Evolutionary conservation across 2,888 invertebrate genomes (phyloP), one percentile per base, ranked within the genome.

Genomic region (Hirtodrosophila alboralis): DNA sequence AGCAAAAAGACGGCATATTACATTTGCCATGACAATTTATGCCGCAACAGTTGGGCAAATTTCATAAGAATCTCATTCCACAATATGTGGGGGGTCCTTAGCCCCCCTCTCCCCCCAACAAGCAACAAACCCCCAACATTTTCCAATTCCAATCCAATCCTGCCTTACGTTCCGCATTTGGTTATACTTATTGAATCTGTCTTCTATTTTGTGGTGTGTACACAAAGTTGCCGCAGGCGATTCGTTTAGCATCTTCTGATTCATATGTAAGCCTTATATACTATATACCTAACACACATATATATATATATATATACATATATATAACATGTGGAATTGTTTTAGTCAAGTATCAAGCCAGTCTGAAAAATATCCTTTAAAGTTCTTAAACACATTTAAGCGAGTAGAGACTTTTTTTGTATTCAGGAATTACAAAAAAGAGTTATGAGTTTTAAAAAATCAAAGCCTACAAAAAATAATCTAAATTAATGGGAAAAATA

Each of bases 1-100:
- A 34, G 36, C 27, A 30, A 44, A 47, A 74, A 77, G 75, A 49
- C 59, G 45, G n/a, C 28, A 21, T 47, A 60, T 4, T 18, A 18
- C 18, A 18, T 18, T 68, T 74, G 71, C 61, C 83, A 77, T 75
- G 68, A 57, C 85, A 79, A 84, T 81, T 81, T 81, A 83, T 81
- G 71, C 65, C 58, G 79, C 85, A 84, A 81, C 85, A 84, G 83
- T 84, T 84, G 78, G 62, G 53, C 62, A 68, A 65, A 77, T 81
- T 77, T 59, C 53, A 65, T 61, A 56, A 57, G 73, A 47, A 56
- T 41, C 72, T 58, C 34, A 47, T 49, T 44, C 51, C 26, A 37
- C 60, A 30, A 45, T 70, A 54, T 59, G 48, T 64, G 12, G 14
- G 13, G 5, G 7, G 4, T n/a, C 6, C 16, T 4, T 4, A 12